Evolutionary conservation across 2,113 vertebrate genomes (phyloP).

Genomic region (Oncorhynchus nerka): DNA sequence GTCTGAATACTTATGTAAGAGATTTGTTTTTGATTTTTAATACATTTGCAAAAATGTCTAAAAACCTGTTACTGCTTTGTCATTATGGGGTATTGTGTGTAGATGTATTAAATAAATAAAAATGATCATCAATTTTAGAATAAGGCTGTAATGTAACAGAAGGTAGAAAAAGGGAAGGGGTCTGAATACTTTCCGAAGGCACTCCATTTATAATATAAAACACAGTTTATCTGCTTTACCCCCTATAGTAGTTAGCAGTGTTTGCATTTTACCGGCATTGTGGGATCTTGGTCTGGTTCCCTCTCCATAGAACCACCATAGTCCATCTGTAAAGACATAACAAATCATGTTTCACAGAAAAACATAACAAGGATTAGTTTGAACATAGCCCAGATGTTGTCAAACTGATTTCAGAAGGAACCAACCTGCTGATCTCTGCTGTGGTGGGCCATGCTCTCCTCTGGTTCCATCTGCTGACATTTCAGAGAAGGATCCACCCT

Average conservation of each 20-base stretch:
- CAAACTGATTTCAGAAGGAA: neutral
- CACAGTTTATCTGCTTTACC: neutral
- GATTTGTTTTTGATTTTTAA: too few species aligned
- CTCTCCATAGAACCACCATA: conserved; percentile 38
- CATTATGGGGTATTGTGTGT: too few species aligned
- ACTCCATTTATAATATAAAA: neutral
- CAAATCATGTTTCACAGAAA: neutral
- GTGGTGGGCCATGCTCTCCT: conserved; percentile 65
- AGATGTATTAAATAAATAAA: too few species aligned
- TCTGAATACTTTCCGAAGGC: too few species aligned
- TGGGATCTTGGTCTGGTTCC: conserved; percentile 35
- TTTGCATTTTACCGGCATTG: conserved; percentile 46
- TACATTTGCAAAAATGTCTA: too few species aligned
- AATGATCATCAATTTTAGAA: too few species aligned
- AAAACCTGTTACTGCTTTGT: too few species aligned
- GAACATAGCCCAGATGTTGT: too few species aligned
- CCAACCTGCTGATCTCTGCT: conserved; percentile 61
- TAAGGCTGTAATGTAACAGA: too few species aligned
- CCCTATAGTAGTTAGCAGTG: neutral
- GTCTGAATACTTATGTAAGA: too few species aligned
- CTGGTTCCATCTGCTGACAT: conserved; percentile 75
- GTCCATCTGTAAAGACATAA: conserved; percentile 43
- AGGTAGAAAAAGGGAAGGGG: too few species aligned
- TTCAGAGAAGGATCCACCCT: conserved; percentile 58
- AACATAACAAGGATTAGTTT: too few species aligned